Percentiles rank a stretch among this genome's conserved stretches.
These are phyloP conservation scores for Scophthalmus maximus DNA, from an alignment of 2,113 vertebrate genomes.

Conservation along the genomic window DNA sequence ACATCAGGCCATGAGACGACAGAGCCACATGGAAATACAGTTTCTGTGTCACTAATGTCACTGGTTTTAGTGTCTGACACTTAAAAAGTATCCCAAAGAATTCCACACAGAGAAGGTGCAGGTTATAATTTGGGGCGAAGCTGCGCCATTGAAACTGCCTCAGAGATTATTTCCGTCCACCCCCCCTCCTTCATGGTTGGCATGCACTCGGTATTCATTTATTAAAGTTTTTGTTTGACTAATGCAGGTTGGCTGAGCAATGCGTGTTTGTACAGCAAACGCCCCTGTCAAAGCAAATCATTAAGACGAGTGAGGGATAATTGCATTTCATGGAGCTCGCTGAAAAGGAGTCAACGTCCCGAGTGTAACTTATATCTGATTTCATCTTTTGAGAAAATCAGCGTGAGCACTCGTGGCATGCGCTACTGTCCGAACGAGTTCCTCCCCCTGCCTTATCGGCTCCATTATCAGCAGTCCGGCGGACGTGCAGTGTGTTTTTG, in stretches of 20 bases:
- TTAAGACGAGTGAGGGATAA: slow-evolving; percentile 9
- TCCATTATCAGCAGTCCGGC: slow-evolving; percentile 51
- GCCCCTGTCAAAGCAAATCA: slow-evolving; percentile 22
- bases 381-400: slow-evolving; percentile 18
- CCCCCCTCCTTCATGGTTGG: slow-evolving; percentile 5
- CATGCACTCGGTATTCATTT: slow-evolving; percentile 13
- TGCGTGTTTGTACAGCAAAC: slow-evolving; percentile 39
- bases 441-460: slow-evolving; percentile 1
- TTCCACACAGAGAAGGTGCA: neutral
- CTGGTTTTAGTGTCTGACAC: neutral
- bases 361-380: neutral
- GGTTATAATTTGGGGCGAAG: no score
- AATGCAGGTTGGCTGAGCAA: slow-evolving; percentile 35
- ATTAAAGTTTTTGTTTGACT: slow-evolving; percentile 32
- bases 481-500: slow-evolving; percentile 63
- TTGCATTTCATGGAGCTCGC: neutral
- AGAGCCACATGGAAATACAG: neutral
- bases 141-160: neutral
- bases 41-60: neutral
- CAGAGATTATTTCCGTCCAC: no score
- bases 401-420: slow-evolving; percentile 3
- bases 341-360: neutral
- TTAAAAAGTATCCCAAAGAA: neutral
- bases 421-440: slow-evolving; percentile 1
- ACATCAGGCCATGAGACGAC: neutral